Evolutionary conservation across 2,888 invertebrate genomes (phyloP).

Genomic region (Ceramica pisi): DNA sequence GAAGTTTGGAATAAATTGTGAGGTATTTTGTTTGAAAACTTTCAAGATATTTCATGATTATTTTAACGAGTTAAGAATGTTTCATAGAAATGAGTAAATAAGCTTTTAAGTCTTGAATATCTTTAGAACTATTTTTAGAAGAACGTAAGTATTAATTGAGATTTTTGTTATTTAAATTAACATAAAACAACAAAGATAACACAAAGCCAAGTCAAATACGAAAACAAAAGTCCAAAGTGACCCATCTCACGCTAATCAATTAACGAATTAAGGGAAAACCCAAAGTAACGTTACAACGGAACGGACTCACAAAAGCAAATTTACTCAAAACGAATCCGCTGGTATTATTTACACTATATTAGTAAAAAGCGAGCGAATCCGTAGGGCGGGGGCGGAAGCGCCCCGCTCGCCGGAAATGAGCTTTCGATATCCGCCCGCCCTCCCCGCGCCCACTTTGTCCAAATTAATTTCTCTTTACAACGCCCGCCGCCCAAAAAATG

Average conservation of each 20-base stretch:
- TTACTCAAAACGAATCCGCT: conserved; percentile 62
- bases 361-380: conserved; percentile 63
- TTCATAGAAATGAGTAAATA: neutral
- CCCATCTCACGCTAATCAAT: conserved; percentile 47
- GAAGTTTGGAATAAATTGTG: conserved; percentile 16
- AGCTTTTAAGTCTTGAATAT: neutral
- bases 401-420: conserved; percentile 83
- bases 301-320: conserved; percentile 61
- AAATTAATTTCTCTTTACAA: conserved; percentile 85
- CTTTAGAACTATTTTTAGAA: neutral
- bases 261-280: conserved; percentile 44
- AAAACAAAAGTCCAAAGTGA: conserved; percentile 25
- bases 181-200: neutral
- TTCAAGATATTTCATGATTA: no score
- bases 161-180: neutral
- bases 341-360: conserved; percentile 71
- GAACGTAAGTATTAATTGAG: neutral
- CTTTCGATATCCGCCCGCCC: conserved; percentile 83
- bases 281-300: conserved; percentile 43
- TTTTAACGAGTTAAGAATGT: neutral
- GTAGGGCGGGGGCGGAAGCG: conserved; percentile 71
- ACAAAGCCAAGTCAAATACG: conserved; percentile 21
- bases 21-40: neutral
- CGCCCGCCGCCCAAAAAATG: conserved; percentile 67
- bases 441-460: conserved; percentile 79